Percentiles rank a stretch among this genome's conserved stretches.
phyloP scores from a whole-genome alignment of 2,113 vertebrate species.

The Spermophilus dauricus region DNA sequence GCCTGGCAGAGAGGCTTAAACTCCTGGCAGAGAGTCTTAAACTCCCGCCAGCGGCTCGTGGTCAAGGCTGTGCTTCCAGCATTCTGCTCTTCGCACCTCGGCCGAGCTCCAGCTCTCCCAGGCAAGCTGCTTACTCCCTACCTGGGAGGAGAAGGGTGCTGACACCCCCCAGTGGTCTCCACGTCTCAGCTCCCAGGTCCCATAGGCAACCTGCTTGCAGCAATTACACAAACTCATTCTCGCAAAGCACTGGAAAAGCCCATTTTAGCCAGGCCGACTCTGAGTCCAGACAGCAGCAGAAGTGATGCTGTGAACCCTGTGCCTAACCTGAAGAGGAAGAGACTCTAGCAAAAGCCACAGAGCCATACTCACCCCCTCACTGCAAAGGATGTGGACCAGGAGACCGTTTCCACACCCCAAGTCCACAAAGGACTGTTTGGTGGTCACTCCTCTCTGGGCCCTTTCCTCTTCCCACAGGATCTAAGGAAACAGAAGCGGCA shows the following conservation, averaged over 20 bases:
- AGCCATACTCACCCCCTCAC: constrained; percentile 91
- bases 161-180: not conserved
- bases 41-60: too few relatives aligned
- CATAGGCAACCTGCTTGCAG: too few relatives aligned
- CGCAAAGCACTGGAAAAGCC: not conserved
- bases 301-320: fast-evolving
- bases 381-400: constrained; percentile 95
- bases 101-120: fast-evolving
- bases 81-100: not conserved
- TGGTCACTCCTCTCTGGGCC: constrained; percentile 80
- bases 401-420: constrained; percentile 98
- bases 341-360: fast-evolving
- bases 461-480: constrained; percentile 96
- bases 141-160: not conserved
- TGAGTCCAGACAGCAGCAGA: not conserved
- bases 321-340: not conserved
- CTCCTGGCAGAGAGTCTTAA: too few relatives aligned
- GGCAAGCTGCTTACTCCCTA: not conserved
- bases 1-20: too few relatives aligned
- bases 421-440: constrained; percentile 96
- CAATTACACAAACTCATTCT: too few relatives aligned
- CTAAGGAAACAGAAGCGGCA: constrained; percentile 82
- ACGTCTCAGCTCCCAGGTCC: not conserved
- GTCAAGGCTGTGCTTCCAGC: not conserved
- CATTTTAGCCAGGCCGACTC: fast-evolving